Evolutionary conservation across 1,140 invertebrate species (phyloP).

Genomic region (Uloborus diversus): DNA sequence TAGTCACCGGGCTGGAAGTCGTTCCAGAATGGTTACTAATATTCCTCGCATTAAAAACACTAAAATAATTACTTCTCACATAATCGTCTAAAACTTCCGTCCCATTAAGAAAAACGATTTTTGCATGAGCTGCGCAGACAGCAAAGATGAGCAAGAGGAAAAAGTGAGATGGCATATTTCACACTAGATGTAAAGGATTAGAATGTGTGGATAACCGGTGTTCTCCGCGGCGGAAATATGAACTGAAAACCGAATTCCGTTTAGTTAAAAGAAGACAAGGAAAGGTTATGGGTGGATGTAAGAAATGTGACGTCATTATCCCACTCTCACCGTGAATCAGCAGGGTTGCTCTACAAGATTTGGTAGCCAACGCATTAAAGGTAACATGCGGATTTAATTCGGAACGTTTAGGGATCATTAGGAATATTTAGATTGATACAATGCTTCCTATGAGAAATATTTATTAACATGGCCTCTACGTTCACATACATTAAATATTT

Average conservation of each 20-base stretch:
- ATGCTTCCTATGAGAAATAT: too few species aligned
- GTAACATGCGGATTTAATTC: too few species aligned
- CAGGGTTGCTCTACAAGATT: not conserved
- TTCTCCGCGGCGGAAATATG: not conserved
- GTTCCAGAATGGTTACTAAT: constrained; percentile 43
- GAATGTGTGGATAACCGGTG: not conserved
- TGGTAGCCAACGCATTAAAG: too few species aligned
- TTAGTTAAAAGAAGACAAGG: not conserved
- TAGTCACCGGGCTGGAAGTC: not conserved
- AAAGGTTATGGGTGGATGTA: not conserved
- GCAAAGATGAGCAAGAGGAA: not conserved
- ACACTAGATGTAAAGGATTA: not conserved
- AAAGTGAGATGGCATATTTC: not conserved
- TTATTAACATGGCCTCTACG: too few species aligned
- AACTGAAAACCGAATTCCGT: constrained; percentile 15
- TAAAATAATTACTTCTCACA: not conserved
- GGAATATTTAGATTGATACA: too few species aligned
- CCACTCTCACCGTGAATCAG: constrained; percentile 14
- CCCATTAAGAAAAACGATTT: constrained; percentile 42
- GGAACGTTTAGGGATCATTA: too few species aligned
- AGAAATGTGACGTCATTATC: constrained; percentile 12
- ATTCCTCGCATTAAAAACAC: constrained; percentile 34
- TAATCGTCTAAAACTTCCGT: constrained; percentile 14
- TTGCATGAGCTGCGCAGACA: not conserved
- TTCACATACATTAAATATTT: too few species aligned